These are phyloP conservation scores for Saturnia japonica DNA, from an alignment of 2,888 invertebrate genomes.

Conservation along the genomic window DNA sequence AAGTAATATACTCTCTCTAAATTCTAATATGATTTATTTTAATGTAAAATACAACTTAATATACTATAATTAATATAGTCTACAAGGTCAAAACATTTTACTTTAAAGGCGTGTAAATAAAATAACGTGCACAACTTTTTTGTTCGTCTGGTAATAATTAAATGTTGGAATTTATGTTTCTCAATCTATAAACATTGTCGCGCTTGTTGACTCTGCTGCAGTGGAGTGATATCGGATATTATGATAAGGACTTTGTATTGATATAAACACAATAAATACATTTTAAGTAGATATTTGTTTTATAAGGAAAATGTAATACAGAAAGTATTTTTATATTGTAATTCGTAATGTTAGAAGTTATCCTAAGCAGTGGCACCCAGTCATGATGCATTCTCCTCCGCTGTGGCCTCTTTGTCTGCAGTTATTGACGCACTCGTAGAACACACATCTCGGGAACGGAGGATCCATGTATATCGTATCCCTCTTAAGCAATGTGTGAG, in stretches of 20 bases:
- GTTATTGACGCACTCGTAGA: slow-evolving; percentile 58
- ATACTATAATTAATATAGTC: too few relatives aligned
- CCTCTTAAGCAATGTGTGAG: slow-evolving; percentile 29
- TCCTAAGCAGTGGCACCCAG: slow-evolving; percentile 58
- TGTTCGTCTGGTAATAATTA: neutral
- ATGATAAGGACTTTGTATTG: neutral
- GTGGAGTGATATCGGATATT: neutral
- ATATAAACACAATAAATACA: neutral
- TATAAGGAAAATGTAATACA: neutral
- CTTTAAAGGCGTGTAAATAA: too few relatives aligned
- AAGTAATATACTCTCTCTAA: too few relatives aligned
- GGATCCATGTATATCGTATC: slow-evolving; percentile 45
- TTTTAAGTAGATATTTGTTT: neutral
- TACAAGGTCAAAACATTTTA: too few relatives aligned
- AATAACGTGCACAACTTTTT: neutral
- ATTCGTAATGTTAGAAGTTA: slow-evolving; percentile 25
- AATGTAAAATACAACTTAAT: too few relatives aligned
- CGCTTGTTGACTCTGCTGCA: neutral
- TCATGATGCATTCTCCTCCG: slow-evolving; percentile 62
- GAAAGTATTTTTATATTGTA: neutral
- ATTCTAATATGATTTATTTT: too few relatives aligned
- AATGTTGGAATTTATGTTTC: neutral
- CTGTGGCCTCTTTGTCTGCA: slow-evolving; percentile 51
- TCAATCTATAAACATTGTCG: neutral
- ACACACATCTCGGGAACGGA: slow-evolving; percentile 44